Base-by-base conservation (phyloP, 2,113 vertebrate genomes). In the Hippolais icterina region DNA sequence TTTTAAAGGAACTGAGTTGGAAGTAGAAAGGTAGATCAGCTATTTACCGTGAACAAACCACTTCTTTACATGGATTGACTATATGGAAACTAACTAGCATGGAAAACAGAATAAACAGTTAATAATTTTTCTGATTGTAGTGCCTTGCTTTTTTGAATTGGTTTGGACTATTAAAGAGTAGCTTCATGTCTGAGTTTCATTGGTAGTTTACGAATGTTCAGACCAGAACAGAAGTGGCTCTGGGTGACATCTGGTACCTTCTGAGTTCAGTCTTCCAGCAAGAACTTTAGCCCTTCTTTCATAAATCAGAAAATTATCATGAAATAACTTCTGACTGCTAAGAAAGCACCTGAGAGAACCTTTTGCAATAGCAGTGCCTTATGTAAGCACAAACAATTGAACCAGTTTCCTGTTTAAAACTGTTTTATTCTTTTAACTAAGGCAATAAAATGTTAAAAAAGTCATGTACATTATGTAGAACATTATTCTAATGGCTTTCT, bases 181-280 rank as follows among this genome's bases (percentile, higher is more conserved):
- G 5, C 9, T 74, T 60, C 27, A 46, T 0, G 0, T 29, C 61
- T 56, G 39, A 69, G 15, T 72, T 76, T 59, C 61, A 39, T 0
- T 66, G 35, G 7, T 64, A 37, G 12, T 35, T 88, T 80, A 76
- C 46, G 7, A 49, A 31, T 76, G 31, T 41, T 53, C 29, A 56
- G 31, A 71, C 5, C 33, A 4, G 0, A 60, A 49, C 8, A 78
- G 20, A 78, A 50, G 12, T 46, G 11, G 5, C 2, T 54, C 25
- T n/a, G 29, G 9, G 11, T 44, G 15, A 25, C 9, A 24, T 20
- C 15, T 72, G 15, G 37, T 83, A 46, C 21, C 28, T 66, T 49
- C 35, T 27, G 27, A 61, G 20, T 82, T 75, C 4, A 16, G 29
- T 49, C 37, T 11, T 60, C 12, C 42, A 75, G 20, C 12, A 91